Evolutionary conservation across 2,888 invertebrate genomes (phyloP), one percentile per base, ranked within the genome.

Genomic region (Gonocerus acuteangulatus): DNA sequence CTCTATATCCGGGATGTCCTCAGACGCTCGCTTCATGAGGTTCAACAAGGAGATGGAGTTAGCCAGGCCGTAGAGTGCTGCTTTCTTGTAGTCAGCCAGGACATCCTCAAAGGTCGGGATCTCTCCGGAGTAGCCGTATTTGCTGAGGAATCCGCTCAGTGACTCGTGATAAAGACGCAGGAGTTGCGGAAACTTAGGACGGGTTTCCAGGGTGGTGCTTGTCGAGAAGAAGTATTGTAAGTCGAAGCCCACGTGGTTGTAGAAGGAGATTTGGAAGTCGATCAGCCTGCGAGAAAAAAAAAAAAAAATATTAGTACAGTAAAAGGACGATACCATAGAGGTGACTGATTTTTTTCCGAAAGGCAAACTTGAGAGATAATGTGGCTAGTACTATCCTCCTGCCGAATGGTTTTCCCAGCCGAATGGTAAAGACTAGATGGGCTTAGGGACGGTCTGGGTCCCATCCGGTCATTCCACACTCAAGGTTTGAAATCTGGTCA

Each of bases 261-360:
- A 52, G 34, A 56, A 52, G n/a, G 44, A 52, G 18, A 63, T 11
- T 44, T 65, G 64, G 32, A 62, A 63, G 42, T 65, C 66, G 7
- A 65, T 58, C 13, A 66, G 60, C 49, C 64, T 64, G 62, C 2
- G 49, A 54, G 7, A 13, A 16, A 61, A 58, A 22, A 11, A 27
- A n/a, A 9, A 58, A 61, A 2, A 47, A 13, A 15, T 2, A 48
- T 16, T 27, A 2, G 13, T 47, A 18, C 19, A 47, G 19, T 18
- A 42, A 7, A 18, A 16, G 18, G 18, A 13, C 39, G 16, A 2
- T 42, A 15, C 18, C 18, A 2, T 42, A 7, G n/a, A 16, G n/a
- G 15, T 23, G 2, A 21, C 2, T n/a, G n/a, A n/a, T n/a, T n/a
- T n/a, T n/a, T n/a, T n/a, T n/a, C n/a, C n/a, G n/a, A n/a, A n/a